phyloP scores from a whole-genome alignment of 2,888 invertebrate species.

The Marronus borbonicus region DNA sequence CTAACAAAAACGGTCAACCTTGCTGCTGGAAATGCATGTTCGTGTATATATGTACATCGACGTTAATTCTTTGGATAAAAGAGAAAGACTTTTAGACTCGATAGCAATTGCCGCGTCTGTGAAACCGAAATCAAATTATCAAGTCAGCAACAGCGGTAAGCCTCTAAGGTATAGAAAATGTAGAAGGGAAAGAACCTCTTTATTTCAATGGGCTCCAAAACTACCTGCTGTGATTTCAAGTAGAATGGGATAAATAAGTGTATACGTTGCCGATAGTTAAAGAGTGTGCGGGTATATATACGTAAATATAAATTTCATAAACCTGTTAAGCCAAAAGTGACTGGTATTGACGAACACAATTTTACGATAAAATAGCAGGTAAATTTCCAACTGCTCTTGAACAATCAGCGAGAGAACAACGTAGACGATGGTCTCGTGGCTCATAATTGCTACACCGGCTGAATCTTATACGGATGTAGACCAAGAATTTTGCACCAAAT shows the following conservation, averaged over 20 bases:
- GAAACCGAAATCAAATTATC: slow-evolving; percentile 36
- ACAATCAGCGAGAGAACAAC: no score
- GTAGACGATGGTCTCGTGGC: no score
- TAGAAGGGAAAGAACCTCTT: slow-evolving; percentile 22
- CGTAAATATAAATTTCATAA: no score
- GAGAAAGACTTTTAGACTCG: neutral
- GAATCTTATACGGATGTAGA: no score
- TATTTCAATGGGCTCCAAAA: slow-evolving; percentile 19
- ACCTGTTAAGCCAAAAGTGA: no score
- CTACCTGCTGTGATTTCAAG: neutral
- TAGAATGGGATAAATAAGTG: slow-evolving; percentile 3
- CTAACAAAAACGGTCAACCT: slow-evolving; percentile 15
- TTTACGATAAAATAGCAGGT: no score
- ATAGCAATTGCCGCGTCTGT: slow-evolving; percentile 13
- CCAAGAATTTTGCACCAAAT: no score
- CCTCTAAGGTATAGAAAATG: slow-evolving; percentile 13
- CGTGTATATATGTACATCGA: neutral
- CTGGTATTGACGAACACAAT: no score
- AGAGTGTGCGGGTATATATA: no score
- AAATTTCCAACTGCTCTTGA: no score
- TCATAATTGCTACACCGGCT: no score
- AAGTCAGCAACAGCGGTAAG: slow-evolving; percentile 27
- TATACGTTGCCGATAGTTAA: neutral
- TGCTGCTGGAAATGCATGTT: neutral
- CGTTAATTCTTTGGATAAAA: neutral